Conservation (phyloP, 2,113 vertebrate genomes). For the Hypomesus transpacificus region DNA sequence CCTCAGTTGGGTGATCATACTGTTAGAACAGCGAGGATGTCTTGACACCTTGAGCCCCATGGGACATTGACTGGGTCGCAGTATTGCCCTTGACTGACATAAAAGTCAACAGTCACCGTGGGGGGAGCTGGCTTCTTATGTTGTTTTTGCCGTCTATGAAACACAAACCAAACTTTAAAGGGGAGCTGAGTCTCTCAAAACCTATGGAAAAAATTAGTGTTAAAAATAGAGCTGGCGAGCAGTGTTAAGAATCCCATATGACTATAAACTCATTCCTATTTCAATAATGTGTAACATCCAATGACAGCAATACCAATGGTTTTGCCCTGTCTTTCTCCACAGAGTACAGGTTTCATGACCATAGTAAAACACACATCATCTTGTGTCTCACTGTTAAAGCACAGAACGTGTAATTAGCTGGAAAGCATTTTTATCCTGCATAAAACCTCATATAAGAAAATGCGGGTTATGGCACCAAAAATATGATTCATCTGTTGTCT, state of each 20-base stretch:
- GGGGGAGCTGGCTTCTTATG: background rate
- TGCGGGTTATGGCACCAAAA: background rate
- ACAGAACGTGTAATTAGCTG: background rate
- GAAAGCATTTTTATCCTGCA: background rate
- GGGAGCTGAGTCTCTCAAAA: background rate
- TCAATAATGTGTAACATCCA: too few species aligned
- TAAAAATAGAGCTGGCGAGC: background rate
- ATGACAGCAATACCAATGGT: too few species aligned
- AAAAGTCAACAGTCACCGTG: background rate
- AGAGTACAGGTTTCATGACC: background rate
- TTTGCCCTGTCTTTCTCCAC: too few species aligned
- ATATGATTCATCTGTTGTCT: background rate
- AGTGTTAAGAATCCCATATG: too few species aligned
- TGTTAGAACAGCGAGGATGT: conserved; percentile 2
- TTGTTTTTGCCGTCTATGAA: background rate
- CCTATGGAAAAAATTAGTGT: background rate
- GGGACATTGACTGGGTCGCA: background rate
- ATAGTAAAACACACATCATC: background rate
- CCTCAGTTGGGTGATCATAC: background rate
- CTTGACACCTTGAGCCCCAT: conserved; percentile 1
- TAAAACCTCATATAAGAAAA: too few species aligned
- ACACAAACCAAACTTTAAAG: background rate
- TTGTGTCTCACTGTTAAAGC: background rate
- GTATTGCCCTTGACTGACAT: conserved; percentile 6
- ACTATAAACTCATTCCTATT: too few species aligned